A percentile compares a stretch with the other conserved stretches of the same genome.
These are phyloP conservation scores for Paracanthobrama guichenoti DNA, from an alignment of 2,113 vertebrate species.

Conservation along the genomic window DNA sequence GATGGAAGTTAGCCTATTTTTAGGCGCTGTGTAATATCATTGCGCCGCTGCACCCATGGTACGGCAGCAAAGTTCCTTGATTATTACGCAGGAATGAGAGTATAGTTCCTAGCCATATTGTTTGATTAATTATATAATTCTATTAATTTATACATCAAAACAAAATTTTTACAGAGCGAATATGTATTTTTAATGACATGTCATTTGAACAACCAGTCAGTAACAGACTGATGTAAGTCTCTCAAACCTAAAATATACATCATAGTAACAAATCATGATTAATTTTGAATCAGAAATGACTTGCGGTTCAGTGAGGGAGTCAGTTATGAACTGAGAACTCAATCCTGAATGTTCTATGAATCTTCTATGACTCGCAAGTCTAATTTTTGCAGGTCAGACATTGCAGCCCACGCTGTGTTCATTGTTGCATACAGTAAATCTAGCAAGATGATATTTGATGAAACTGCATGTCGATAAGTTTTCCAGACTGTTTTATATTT, in stretches of 20 bases:
- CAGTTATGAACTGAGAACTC: not conserved
- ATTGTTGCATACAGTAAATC: not conserved
- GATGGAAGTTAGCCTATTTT: too few species aligned
- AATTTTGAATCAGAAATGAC: not conserved
- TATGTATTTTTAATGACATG: not conserved
- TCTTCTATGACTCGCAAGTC: not conserved
- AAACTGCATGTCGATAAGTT: not conserved
- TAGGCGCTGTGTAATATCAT: too few species aligned
- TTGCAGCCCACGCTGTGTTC: not conserved
- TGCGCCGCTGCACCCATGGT: too few species aligned
- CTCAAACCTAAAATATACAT: slow-evolving; percentile 1
- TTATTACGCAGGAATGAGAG: too few species aligned
- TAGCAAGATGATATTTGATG: not conserved
- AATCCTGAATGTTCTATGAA: not conserved
- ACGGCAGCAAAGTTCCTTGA: too few species aligned
- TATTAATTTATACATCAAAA: not conserved
- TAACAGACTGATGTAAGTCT: not conserved
- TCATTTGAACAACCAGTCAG: not conserved
- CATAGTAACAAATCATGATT: not conserved
- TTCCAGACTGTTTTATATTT: not conserved
- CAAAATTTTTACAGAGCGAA: not conserved
- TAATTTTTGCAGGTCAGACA: not conserved
- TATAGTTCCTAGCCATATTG: too few species aligned
- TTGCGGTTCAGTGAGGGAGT: not conserved
- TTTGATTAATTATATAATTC: not conserved